A percentile compares a stretch with the other conserved stretches of the same genome.
phyloP scores from a whole-genome alignment of 2,888 invertebrate genomes.

The Griposia aprilina region DNA sequence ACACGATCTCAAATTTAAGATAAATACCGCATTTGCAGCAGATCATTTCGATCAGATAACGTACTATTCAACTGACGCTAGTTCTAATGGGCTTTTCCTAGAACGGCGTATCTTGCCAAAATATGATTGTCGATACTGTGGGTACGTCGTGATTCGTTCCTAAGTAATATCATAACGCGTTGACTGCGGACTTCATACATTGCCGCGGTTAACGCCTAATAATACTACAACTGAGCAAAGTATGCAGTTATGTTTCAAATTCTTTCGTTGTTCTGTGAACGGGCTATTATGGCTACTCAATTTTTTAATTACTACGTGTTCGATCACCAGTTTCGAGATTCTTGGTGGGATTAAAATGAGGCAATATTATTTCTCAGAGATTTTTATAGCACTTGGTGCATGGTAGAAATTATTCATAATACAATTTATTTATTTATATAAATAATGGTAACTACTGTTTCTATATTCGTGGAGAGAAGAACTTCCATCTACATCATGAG shows the following conservation, averaged over 20 bases:
- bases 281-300: background rate
- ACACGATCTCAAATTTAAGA: constrained; percentile 39
- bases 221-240: background rate
- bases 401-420: background rate
- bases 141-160: constrained; percentile 25
- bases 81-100: background rate
- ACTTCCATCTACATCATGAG: background rate
- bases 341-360: constrained; percentile 28
- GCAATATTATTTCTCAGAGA: constrained; percentile 26
- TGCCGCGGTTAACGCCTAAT: background rate
- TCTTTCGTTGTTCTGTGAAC: background rate
- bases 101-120: background rate
- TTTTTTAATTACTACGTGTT: background rate
- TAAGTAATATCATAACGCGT: background rate
- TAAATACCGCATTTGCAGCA: background rate
- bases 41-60: background rate
- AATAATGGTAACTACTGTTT: constrained; percentile 36
- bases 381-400: constrained; percentile 38
- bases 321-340: constrained; percentile 8
- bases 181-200: constrained; percentile 15
- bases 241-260: background rate
- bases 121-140: background rate
- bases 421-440: constrained; percentile 12
- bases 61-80: background rate
- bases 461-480: background rate